Base-by-base conservation (phyloP, 2,888 invertebrate genomes). In the Zygaena filipendulae region DNA sequence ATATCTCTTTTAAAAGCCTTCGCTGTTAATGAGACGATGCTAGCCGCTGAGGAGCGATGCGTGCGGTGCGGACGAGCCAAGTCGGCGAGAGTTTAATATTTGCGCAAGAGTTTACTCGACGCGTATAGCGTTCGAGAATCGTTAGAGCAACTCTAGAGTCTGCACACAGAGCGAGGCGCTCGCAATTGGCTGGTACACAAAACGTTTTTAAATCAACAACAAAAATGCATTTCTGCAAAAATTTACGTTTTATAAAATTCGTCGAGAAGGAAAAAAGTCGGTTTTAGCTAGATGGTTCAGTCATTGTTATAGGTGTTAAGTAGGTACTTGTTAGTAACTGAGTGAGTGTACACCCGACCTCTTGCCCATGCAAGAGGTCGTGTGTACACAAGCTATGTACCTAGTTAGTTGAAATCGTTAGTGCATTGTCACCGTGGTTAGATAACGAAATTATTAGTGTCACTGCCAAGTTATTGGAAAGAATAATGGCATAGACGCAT, bases 201-300 rank as follows among this genome's bases (percentile, higher is more conserved):
- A 63, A 69, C 62, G n/a, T 61, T 62, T 54, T 55, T 39, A 68
- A 60, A 63, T 60, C 67, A 71, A 74, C 70, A 71, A 68, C 67
- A 69, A 69, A 69, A 58, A 67, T n/a, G 57, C 52, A 54, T 60
- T 53, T 67, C 63, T 63, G 60, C 61, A 69, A 71, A 74, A 63
- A 63, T 67, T 69, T 64, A 70, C 70, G 71, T 69, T 66, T 71
- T 63, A 59, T 66, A 72, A 74, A 69, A 68, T 72, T 70, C 67
- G 56, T 59, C 58, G 55, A 57, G 59, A 59, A n/a, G n/a, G n/a
- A n/a, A n/a, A n/a, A n/a, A n/a, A n/a, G n/a, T n/a, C 61, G 66
- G 61, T 70, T 72, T 70, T 67, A 69, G 68, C 64, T 70, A 64
- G 72, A 75, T 75, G 74, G 75, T 68, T 74, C 75, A 74, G 75